phyloP scores from a whole-genome alignment of 2,888 invertebrate species.

The Hoplodrina blanda region DNA sequence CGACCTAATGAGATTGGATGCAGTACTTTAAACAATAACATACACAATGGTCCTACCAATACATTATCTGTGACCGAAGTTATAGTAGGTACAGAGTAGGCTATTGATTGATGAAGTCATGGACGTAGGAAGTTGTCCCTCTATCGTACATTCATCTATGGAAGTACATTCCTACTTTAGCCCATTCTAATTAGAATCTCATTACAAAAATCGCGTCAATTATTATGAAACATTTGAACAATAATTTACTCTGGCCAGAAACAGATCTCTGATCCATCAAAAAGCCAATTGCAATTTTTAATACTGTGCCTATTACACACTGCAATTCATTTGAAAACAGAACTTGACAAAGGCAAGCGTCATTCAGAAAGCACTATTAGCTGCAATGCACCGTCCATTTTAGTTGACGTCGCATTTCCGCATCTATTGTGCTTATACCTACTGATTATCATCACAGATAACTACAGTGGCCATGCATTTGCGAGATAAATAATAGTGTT shows the following conservation, averaged over 20 bases:
- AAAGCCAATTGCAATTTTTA: neutral
- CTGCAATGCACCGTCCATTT: slow-evolving; percentile 52
- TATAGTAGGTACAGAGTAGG: neutral
- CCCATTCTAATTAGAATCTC: slow-evolving; percentile 37
- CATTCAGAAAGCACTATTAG: slow-evolving; percentile 45
- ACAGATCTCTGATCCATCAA: neutral
- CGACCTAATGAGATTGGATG: slow-evolving; percentile 9
- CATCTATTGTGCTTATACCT: slow-evolving; percentile 41
- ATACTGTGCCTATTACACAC: neutral
- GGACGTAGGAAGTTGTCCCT: neutral
- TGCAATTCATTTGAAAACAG: slow-evolving; percentile 23
- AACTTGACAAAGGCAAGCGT: slow-evolving; percentile 28
- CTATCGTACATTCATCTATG: too few relatives aligned
- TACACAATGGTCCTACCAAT: too few relatives aligned
- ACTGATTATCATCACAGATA: slow-evolving; percentile 51
- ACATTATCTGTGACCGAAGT: neutral
- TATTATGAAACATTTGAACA: neutral
- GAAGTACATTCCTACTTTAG: neutral
- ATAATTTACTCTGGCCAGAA: neutral
- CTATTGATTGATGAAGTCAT: neutral
- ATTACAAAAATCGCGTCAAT: neutral
- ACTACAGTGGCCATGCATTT: slow-evolving; percentile 42
- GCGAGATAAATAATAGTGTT: slow-evolving; percentile 53
- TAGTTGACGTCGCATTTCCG: slow-evolving; percentile 58
- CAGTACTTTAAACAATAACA: neutral